Evolutionary conservation across 1,140 invertebrate species (phyloP).

Genomic region (Oryctes rhinoceros): DNA sequence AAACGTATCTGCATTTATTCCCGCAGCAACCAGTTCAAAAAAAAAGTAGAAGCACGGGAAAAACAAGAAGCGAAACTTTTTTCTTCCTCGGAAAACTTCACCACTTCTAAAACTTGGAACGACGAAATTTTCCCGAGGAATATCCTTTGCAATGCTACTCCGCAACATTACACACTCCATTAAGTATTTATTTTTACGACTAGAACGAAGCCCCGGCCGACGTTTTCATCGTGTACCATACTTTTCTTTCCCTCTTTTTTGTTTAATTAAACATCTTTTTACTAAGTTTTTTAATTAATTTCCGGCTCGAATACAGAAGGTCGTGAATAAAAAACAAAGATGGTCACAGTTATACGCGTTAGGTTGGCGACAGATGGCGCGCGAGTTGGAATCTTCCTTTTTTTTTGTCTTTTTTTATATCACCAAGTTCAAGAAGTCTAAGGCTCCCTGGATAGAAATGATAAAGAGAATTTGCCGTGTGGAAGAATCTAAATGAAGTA

Average conservation of each 20-base stretch:
- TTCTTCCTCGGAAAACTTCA: background rate
- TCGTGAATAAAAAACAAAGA: slow-evolving; percentile 14
- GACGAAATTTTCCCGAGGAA: background rate
- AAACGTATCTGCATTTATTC: slow-evolving; percentile 14
- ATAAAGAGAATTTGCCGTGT: no score
- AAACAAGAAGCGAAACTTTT: background rate
- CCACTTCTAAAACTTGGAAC: slow-evolving; percentile 7
- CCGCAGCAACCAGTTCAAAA: background rate
- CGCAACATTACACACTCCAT: slow-evolving; percentile 21
- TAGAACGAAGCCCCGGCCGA: background rate
- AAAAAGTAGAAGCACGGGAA: background rate
- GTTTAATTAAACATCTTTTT: slow-evolving; percentile 20
- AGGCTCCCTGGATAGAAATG: no score
- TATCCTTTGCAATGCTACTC: background rate
- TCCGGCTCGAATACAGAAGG: background rate
- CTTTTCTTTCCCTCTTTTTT: slow-evolving; percentile 14
- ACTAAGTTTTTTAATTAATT: slow-evolving; percentile 23
- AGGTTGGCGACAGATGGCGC: background rate
- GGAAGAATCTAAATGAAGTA: no score
- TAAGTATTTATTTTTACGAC: slow-evolving; percentile 13
- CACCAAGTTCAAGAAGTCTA: no score
- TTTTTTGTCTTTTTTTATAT: background rate
- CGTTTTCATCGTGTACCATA: background rate
- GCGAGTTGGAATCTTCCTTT: background rate
- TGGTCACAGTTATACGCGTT: background rate